phyloP scores from a whole-genome alignment of 2,113 vertebrate genomes.

The Caranx melampygus region DNA sequence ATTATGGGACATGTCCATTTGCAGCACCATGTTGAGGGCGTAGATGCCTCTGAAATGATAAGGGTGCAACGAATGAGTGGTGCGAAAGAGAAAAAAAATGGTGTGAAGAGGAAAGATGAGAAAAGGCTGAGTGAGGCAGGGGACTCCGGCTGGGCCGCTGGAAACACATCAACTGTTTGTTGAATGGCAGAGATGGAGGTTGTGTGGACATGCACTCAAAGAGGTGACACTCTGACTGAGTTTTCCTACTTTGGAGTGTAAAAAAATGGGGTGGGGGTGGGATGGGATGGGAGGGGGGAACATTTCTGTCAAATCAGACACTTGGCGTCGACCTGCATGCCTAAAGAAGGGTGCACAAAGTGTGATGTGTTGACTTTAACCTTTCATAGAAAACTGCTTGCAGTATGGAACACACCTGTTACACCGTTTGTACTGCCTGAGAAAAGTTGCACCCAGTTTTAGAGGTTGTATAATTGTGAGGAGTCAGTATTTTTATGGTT shows the following conservation, averaged over 20 bases:
- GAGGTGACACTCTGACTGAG: slow-evolving; percentile 15
- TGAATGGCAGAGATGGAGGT: slow-evolving; percentile 28
- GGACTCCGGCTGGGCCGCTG: slow-evolving; percentile 64
- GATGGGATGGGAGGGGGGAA: not conserved
- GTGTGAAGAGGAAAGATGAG: slow-evolving; percentile 14
- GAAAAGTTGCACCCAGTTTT: slow-evolving; percentile 76
- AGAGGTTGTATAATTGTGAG: slow-evolving; percentile 76
- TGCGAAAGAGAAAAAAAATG: slow-evolving; percentile 12
- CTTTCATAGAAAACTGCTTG: slow-evolving; percentile 62
- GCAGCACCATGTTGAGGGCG: slow-evolving; percentile 31
- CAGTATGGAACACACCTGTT: slow-evolving; percentile 58
- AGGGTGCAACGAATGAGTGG: slow-evolving; percentile 47
- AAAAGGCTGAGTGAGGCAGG: slow-evolving; percentile 38
- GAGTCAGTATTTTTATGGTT: slow-evolving; percentile 79
- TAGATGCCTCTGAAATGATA: slow-evolving; percentile 25
- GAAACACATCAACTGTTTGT: slow-evolving; percentile 33
- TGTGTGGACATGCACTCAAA: slow-evolving; percentile 16
- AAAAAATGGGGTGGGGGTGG: not conserved
- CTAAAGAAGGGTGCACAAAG: slow-evolving; percentile 59
- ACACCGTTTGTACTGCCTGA: slow-evolving; percentile 70
- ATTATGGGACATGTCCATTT: slow-evolving; percentile 73
- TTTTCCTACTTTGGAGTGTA: slow-evolving; percentile 43
- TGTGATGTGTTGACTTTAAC: slow-evolving; percentile 58
- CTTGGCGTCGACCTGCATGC: slow-evolving; percentile 67
- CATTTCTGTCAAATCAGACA: slow-evolving; percentile 59